Base-by-base conservation (phyloP, 2,888 invertebrate species). In the Dysmachus trigonus region DNA sequence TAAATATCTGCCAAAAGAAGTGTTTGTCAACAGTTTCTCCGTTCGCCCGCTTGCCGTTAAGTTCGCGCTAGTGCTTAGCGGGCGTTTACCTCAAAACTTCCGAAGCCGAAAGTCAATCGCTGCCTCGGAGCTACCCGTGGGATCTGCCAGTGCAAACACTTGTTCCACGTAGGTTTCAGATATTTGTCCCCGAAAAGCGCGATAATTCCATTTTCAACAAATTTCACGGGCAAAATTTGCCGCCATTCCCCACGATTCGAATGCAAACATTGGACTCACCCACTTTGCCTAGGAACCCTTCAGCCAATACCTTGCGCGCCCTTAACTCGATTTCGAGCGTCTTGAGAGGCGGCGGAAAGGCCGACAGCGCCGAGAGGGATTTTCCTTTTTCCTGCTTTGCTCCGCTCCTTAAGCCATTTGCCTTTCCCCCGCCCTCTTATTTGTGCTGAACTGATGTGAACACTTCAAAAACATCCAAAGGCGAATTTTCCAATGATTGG, bases 391-490 rank as follows among this genome's bases (percentile, higher is more conserved):
- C 83, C 83, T 41, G 83, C 72, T 41, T n/a, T 72, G 47, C 72
- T 71, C 33, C 10, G 62, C 62, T 62, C 33, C 81, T 53, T 33
- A 15, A 62, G 22, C 47, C 62, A 62, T 82, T 82, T 82, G 41
- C 81, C 10, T 82, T 33, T 30, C 35, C 71, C 73, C 31, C 31
- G 35, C n/a, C 47, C 8, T 41, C 35, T n/a, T 76, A 76, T 22
- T 77, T 77, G 27, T 77, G 3, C 35, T 13, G 15, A 31, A 27
- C 74, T 47, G 73, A 85, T 72, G 74, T 85, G 74, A 73, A 74
- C 74, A 85, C 85, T 85, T 74, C 85, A 85, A 74, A 85, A 85
- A 85, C 83, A 83, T 83, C 83, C 41, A 83, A 83, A 72, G 83
- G 83, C 83, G 72, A 83, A 83, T 83, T 83, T 77, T 83, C 83